Base-by-base conservation (phyloP, 1,140 invertebrate genomes). In the Trypoxylus dichotomus region DNA sequence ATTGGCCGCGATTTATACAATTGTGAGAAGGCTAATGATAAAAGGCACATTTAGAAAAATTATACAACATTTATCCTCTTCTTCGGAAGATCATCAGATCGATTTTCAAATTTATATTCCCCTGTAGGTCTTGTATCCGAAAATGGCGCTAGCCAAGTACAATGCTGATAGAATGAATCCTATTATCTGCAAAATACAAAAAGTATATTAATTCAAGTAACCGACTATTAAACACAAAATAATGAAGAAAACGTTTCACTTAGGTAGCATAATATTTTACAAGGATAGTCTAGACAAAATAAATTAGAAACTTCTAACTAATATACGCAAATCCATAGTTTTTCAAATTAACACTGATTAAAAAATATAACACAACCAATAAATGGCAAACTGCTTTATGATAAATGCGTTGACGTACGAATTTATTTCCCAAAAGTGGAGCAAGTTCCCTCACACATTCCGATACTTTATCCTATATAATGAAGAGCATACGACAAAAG, bases 1-100 rank as follows among this genome's bases (percentile, higher is more conserved):
- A 21, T 63, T 63, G 60, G 60, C 60, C 21, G 60, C 60, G 60
- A 11, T 24, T 63, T 63, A 63, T 63, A 63, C 60, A 63, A 24
- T 63, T 24, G 13, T 47, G 11, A 47, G 11, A 47, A 63, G 60
- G 60, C 19, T 27, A 58, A 15, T 58, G 13, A 5, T 47, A n/a
- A 21, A 63, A 63, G 60, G 60, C 60, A 63, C 60, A 63, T 63
- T 27, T 24, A 63, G 19, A 24, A 24, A 63, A 63, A 27, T 63
- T 24, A 63, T 11, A 63, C 60, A 63, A 63, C 60, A 63, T 24
- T 63, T 63, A 63, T 63, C 11, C 5, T 19, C 60, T 63, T 63
- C n/a, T 13, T 47, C 43, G n/a, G n/a, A 47, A 21, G 60, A 24
- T 63, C 19, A 7, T 3, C 1, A 21, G 60, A 47, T 47, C 2